Percentiles rank a stretch among this genome's conserved stretches.
Conservation (phyloP, 2,113 vertebrate genomes). For the Mohoua ochrocephala region DNA sequence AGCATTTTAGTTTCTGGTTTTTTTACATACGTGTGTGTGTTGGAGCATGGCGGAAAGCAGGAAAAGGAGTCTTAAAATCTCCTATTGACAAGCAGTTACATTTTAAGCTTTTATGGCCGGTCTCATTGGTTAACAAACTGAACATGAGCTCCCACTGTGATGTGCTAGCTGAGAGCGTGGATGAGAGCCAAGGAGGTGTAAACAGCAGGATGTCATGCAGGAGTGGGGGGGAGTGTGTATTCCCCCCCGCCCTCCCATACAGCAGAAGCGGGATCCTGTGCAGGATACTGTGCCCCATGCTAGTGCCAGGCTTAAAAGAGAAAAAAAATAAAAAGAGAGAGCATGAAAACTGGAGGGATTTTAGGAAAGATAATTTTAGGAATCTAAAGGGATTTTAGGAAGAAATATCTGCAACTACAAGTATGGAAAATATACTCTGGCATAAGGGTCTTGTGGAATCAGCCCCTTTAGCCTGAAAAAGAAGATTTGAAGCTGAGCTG, state of each 20-base stretch:
- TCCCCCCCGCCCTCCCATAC: neutral
- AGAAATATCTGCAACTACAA: neutral
- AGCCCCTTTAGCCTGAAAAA: neutral
- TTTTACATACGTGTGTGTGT: neutral
- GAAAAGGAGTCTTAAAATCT: neutral
- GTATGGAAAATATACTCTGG: neutral
- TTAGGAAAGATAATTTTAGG: neutral
- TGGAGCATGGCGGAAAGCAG: neutral
- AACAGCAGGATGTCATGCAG: neutral
- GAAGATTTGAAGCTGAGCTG: neutral
- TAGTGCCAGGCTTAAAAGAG: neutral
- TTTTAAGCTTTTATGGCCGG: neutral
- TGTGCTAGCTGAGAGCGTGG: neutral
- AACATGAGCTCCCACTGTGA: neutral
- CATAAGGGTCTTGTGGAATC: neutral
- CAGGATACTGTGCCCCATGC: neutral
- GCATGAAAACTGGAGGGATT: neutral
- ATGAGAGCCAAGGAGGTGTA: neutral
- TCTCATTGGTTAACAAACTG: neutral
- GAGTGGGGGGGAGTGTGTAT: neutral
- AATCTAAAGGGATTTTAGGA: neutral
- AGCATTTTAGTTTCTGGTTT: neutral
- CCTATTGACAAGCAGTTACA: neutral
- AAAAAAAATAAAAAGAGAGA: neutral
- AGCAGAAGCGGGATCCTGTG: neutral